Base-by-base conservation (phyloP, 2,113 vertebrate genomes). In the Pelusios castaneus region DNA sequence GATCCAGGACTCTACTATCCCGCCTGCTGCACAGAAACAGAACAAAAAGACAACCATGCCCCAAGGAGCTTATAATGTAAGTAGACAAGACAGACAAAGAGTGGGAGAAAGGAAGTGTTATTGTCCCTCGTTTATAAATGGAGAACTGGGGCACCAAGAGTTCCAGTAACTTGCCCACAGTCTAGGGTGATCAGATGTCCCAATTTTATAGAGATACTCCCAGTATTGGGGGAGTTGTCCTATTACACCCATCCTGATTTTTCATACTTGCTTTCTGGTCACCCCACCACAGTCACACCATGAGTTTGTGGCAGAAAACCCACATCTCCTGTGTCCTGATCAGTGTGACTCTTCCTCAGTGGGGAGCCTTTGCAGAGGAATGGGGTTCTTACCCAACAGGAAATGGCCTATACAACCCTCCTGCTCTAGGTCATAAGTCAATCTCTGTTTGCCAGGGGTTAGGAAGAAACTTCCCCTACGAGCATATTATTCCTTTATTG, bases 21-120 rank as follows among this genome's bases (percentile, higher is more conserved):
- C 43, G 81, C 77, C 43, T 92, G 90, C 34, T 76, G 67, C 7
- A 95, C n/a, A 81, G 54, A 56, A 11, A 27, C 10, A 41, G 51
- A 52, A 88, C 85, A 45, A 78, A 21, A 58, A 60, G 19, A 51
- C 19, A 60, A 19, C 6, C 67, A n/a, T 21, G 14, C 70, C 70
- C 38, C 38, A 25, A 25, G 70, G 91, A 93, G 82, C 16, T 93
- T 96, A 92, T 63, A 87, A 55, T 54, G 73, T 77, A 92, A 95
- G 52, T 56, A 87, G 52, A 21, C 60, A 43, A 45, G 89, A 93
- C 43, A 91, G 73, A 76, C 41, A 27, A 95, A 77, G n/a, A 81
- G 49, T 80, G 87, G 88, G n/a, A 95, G 80, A 94, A 58, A 95
- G 92, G 92, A 94, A 91, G 63, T 91, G 75, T 96, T 95, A 89